Conservation (phyloP, 1,140 invertebrate genomes). For the Protaetia brevitarsis region DNA sequence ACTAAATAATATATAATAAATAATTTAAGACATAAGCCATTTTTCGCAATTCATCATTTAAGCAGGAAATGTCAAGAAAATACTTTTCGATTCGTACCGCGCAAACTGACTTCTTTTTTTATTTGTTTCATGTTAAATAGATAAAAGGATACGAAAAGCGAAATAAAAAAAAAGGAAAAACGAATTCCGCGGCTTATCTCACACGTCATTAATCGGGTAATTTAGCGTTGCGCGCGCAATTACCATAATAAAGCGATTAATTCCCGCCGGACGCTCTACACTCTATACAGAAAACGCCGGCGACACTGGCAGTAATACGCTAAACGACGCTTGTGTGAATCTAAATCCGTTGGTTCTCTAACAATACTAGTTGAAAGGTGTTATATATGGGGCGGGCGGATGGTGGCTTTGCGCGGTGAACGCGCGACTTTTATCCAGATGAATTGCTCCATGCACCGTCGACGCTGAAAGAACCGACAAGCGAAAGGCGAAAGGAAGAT, state of each 20-base stretch:
- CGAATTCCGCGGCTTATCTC: not conserved
- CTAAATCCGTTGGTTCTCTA: not conserved
- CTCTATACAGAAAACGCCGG: no score
- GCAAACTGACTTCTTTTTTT: no score
- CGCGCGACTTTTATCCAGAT: not conserved
- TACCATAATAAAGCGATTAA: not conserved
- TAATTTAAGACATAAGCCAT: no score
- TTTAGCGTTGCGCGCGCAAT: not conserved
- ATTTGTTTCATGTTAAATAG: not conserved
- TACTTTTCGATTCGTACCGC: no score
- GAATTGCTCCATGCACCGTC: not conserved
- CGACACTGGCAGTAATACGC: not conserved
- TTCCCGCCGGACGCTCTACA: not conserved
- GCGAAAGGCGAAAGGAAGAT: no score
- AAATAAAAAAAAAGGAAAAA: not conserved
- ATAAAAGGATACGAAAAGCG: not conserved
- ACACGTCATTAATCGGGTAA: not conserved
- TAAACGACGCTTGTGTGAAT: not conserved
- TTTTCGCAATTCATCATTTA: no score
- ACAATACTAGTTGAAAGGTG: not conserved
- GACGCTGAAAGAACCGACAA: no score
- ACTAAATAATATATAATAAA: no score
- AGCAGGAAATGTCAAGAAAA: no score
- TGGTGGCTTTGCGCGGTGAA: no score
- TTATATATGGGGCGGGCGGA: not conserved